Conservation (phyloP, 2,888 invertebrate genomes). For the Spilosoma lubricipeda region DNA sequence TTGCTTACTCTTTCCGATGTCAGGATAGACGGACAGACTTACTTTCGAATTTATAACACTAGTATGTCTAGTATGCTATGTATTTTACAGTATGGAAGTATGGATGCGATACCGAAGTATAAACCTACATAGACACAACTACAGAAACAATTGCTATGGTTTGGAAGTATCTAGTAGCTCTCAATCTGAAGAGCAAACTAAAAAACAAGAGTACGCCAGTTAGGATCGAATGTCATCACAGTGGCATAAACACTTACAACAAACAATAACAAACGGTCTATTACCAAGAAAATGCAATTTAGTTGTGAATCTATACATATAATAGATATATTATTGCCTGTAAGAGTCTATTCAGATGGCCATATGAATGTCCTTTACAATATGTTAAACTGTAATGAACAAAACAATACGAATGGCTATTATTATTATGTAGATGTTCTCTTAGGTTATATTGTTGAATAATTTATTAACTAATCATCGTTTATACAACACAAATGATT, state of each 20-base stretch:
- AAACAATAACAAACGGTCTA: background rate
- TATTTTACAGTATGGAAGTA: too few relatives aligned
- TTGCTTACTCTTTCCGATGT: too few relatives aligned
- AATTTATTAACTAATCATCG: background rate
- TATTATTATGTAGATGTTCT: background rate
- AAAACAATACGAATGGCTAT: background rate
- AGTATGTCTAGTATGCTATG: too few relatives aligned
- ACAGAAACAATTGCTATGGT: background rate
- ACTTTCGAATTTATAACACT: too few relatives aligned
- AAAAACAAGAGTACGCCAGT: background rate
- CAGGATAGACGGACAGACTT: too few relatives aligned
- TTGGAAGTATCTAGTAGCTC: background rate
- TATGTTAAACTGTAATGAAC: background rate
- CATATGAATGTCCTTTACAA: background rate
- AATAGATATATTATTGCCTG: background rate
- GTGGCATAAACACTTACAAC: background rate
- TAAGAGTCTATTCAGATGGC: background rate
- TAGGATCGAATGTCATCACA: background rate
- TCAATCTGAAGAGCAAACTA: too few relatives aligned
- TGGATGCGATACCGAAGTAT: too few relatives aligned
- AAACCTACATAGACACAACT: too few relatives aligned
- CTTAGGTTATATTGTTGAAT: background rate
- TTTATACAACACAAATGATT: background rate
- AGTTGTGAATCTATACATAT: background rate
- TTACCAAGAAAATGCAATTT: background rate